Base-by-base conservation (phyloP, 2,888 invertebrate genomes). In the Mesorhabditis spiculigera region DNA sequence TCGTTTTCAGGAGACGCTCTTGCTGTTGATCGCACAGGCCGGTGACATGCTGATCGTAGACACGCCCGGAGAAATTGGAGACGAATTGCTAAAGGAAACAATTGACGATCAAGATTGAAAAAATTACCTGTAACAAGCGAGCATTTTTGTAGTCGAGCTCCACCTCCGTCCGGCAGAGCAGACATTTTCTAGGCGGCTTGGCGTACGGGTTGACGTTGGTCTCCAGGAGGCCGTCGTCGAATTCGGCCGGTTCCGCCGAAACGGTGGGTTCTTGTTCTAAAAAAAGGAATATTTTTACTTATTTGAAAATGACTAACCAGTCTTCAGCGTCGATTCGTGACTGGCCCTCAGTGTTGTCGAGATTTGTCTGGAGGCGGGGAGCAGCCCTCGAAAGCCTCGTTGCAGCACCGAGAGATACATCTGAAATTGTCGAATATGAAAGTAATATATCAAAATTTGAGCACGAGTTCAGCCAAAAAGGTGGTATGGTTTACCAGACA, bases 41-140 rank as follows among this genome's bases (percentile, higher is more conserved):
- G 4, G 97, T 98, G 63, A 97, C 93, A 82, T 96, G 93, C 69
- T 92, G 90, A 0, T 93, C 93, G 86, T 95, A 97, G 74, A 95
- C 90, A 77, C 91, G 90, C 0, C 97, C 97, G 0, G 97, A 96
- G 86, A 92, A 94, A 0, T 93, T 92, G 45, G 96, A 97, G 85
- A 96, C 92, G 87, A 98, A 98, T 76, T 85, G 85, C 78, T 78
- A 71, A 16, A 77, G 66, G 8, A 16, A 16, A 45, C 5, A 2
- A 5, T 10, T 43, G 8, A 63, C 2, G 16, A 8, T 63, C 6
- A n/a, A 28, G 13, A 28, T 28, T 3, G 28, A 28, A 63, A 8
- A 28, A 63, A 28, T 8, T 45, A 78, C 78, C 77, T 84, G 85
- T 5, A 98, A 87, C 4, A 98, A 87, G 80, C 93, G 91, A 0